Evolutionary conservation across 1,140 invertebrate genomes (phyloP).

Genomic region (Caenorhabditis briggsae): DNA sequence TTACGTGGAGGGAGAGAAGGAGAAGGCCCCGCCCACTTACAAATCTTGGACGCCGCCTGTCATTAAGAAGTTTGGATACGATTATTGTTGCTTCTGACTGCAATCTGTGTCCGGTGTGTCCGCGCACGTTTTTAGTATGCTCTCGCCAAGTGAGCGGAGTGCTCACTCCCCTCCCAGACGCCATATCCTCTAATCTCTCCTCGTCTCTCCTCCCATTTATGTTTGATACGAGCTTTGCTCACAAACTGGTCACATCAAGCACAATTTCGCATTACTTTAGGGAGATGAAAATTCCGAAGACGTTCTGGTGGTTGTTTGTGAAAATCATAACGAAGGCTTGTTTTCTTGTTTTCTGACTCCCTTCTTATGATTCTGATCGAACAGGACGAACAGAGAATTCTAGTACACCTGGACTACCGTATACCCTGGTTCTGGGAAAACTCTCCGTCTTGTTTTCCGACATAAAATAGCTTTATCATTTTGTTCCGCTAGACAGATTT

Average conservation of each 20-base stretch:
- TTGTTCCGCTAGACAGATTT: not conserved
- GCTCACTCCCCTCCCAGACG: not conserved
- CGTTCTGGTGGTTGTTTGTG: not conserved
- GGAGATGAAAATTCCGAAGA: not conserved
- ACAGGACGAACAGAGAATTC: not conserved
- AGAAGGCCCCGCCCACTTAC: not conserved
- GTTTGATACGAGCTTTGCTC: conserved; percentile 41
- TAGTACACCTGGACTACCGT: not conserved
- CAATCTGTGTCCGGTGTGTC: conserved; percentile 1
- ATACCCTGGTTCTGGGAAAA: not conserved
- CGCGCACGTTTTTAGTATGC: conserved; percentile 30
- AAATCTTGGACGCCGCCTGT: conserved; percentile 7
- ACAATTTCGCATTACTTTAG: not conserved
- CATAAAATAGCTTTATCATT: not conserved
- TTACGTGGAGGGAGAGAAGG: not conserved
- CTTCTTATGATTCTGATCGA: not conserved
- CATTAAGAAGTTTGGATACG: not conserved
- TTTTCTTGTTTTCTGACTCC: not conserved
- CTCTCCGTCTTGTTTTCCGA: not conserved
- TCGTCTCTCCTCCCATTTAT: not conserved
- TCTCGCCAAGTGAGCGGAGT: conserved; percentile 16
- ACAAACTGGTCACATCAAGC: conserved; percentile 10
- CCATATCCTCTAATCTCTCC: not conserved
- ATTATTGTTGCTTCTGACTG: conserved; percentile 20
- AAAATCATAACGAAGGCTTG: not conserved